phyloP scores from a whole-genome alignment of 2,797 vertebrate genomes.

The Ataeniobius toweri region DNA sequence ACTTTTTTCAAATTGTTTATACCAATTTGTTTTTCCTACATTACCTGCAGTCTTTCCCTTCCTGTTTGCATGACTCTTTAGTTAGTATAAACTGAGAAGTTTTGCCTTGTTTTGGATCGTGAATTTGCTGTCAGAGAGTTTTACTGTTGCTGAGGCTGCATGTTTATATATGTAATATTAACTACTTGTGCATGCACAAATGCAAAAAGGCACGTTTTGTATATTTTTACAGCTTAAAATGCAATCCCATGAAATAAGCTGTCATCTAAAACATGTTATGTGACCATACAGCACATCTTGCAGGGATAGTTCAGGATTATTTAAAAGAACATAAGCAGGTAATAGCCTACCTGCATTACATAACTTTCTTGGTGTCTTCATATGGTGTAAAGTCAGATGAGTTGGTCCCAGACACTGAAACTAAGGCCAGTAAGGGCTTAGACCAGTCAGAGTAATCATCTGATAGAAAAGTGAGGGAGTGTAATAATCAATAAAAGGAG shows the following conservation, averaged over 20 bases:
- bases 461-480: background rate
- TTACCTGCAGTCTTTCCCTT: background rate
- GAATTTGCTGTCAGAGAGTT: constrained; percentile 12
- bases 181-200: background rate
- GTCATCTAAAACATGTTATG: background rate
- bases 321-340: background rate
- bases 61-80: background rate
- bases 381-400: background rate
- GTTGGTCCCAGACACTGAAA: background rate
- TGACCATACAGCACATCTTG: background rate
- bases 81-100: constrained; percentile 37
- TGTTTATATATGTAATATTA: background rate
- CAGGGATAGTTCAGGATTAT: background rate
- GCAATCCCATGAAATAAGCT: background rate
- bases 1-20: constrained; percentile 4
- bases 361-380: background rate
- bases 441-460: background rate
- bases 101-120: constrained; percentile 40
- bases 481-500: background rate
- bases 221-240: background rate
- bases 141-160: constrained; percentile 11
- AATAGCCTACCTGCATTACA: background rate
- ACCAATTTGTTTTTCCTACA: constrained; percentile 14
- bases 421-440: background rate
- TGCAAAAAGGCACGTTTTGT: background rate